Conservation (phyloP, 2,888 invertebrate genomes). For the Ectobius pallidus region DNA sequence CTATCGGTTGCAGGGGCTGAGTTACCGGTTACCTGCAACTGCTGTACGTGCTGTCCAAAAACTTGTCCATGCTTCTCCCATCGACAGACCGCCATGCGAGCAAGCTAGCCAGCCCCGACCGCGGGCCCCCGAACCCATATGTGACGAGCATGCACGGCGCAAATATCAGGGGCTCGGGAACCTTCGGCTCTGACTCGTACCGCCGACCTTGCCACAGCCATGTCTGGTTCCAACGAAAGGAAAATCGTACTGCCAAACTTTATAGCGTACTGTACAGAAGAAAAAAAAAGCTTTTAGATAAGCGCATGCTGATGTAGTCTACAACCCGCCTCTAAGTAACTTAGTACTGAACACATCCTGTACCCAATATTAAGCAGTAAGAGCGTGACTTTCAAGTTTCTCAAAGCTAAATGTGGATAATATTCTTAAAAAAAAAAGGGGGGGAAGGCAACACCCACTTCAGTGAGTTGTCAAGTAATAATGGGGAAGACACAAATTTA, state of each 20-base stretch:
- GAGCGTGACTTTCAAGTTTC: too few relatives aligned
- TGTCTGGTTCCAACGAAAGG: slow-evolving; percentile 18
- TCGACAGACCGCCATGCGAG: slow-evolving; percentile 25
- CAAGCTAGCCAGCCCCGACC: slow-evolving; percentile 32
- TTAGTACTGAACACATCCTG: too few relatives aligned
- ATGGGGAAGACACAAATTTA: too few relatives aligned
- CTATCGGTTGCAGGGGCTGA: not conserved
- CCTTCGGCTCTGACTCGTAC: slow-evolving; percentile 16
- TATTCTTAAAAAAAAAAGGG: too few relatives aligned
- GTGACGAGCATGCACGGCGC: slow-evolving; percentile 49
- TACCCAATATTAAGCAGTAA: too few relatives aligned
- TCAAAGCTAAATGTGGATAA: too few relatives aligned
- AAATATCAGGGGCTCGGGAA: slow-evolving; percentile 57
- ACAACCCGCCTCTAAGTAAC: too few relatives aligned
- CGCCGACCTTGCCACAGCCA: slow-evolving; percentile 22
- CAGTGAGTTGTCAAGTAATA: too few relatives aligned
- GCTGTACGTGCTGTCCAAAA: not conserved
- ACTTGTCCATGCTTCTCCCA: slow-evolving; percentile 4
- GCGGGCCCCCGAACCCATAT: slow-evolving; percentile 39
- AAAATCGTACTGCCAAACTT: slow-evolving; percentile 11
- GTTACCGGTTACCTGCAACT: not conserved
- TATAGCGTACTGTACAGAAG: not conserved
- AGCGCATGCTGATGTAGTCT: too few relatives aligned
- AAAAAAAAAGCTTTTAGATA: not conserved
- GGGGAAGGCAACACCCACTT: too few relatives aligned